A percentile compares a stretch with the other conserved stretches of the same genome.
Evolutionary conservation across 2,113 vertebrate species (phyloP).

Genomic region (Malurus elegans): DNA sequence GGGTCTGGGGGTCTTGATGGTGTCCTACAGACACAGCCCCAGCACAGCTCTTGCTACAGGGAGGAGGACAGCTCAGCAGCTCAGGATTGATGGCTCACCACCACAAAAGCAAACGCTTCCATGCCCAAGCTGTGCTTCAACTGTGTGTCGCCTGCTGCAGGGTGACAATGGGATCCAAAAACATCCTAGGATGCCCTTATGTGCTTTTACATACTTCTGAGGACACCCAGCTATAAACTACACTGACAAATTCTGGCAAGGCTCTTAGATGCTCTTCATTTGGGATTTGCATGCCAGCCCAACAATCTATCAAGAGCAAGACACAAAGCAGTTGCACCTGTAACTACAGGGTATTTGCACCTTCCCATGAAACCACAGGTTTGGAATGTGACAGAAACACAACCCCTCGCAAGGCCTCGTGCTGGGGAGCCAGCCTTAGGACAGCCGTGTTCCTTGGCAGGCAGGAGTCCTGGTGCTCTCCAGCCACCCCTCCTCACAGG

Average conservation of each 20-base stretch:
- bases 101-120: accelerated
- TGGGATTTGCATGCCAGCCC: accelerated
- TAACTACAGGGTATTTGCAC: neutral
- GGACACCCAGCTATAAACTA: neutral
- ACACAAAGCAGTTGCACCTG: neutral
- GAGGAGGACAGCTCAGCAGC: neutral
- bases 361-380: neutral
- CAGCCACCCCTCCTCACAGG: neutral
- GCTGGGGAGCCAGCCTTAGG: neutral
- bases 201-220: accelerated
- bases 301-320: neutral
- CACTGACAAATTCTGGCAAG: neutral
- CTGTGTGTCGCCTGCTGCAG: accelerated
- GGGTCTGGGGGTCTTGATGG: neutral
- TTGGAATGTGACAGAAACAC: neutral
- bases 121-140: neutral
- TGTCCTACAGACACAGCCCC: accelerated
- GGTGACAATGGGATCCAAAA: neutral
- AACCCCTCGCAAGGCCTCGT: neutral
- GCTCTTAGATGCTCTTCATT: neutral
- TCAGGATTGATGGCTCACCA: neutral
- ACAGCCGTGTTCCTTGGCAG: accelerated
- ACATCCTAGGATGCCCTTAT: neutral
- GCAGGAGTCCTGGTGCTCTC: neutral
- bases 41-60: neutral